Conservation (phyloP, 2,888 invertebrate genomes). For the Stictocephala bisonia region DNA sequence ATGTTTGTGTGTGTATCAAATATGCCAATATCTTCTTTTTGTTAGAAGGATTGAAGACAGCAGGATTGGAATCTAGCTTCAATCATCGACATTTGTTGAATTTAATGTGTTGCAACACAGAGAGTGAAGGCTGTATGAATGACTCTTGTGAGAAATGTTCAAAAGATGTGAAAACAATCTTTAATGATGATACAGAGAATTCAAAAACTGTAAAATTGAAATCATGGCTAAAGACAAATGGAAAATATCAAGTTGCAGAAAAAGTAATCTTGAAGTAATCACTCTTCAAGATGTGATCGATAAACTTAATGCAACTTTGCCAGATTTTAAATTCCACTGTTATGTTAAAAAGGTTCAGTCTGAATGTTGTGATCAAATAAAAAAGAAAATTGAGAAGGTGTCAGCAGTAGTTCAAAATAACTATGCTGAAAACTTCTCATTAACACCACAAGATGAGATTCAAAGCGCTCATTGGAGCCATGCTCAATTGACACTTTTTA, state of each 20-base stretch:
- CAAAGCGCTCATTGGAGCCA: constrained; percentile 38
- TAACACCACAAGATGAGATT: constrained; percentile 37
- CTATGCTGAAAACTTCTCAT: constrained; percentile 29
- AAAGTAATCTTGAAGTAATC: constrained; percentile 1
- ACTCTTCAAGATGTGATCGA: constrained; percentile 10
- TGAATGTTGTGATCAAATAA: constrained; percentile 17
- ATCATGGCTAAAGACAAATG: constrained; percentile 8
- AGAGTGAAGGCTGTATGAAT: constrained; percentile 24
- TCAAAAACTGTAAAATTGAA: constrained; percentile 20
- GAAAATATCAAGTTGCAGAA: constrained; percentile 22
- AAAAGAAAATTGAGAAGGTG: not conserved
- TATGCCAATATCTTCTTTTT: constrained; percentile 13
- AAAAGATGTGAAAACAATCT: constrained; percentile 11
- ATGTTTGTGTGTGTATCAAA: constrained; percentile 27
- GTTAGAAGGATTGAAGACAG: constrained; percentile 11
- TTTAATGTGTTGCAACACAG: constrained; percentile 24
- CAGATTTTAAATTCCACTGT: constrained; percentile 25
- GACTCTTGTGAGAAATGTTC: constrained; percentile 4
- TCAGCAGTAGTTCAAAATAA: constrained; percentile 28
- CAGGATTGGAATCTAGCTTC: constrained; percentile 23
- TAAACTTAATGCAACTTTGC: constrained; percentile 16
- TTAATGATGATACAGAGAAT: constrained; percentile 12
- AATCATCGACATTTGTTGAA: constrained; percentile 14
- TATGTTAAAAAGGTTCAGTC: constrained; percentile 28
- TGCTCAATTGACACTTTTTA: constrained; percentile 27